Percentiles rank a stretch among this genome's conserved stretches.
Evolutionary conservation across 2,888 invertebrate genomes (phyloP).

Genomic region (Plagodis pulveraria): DNA sequence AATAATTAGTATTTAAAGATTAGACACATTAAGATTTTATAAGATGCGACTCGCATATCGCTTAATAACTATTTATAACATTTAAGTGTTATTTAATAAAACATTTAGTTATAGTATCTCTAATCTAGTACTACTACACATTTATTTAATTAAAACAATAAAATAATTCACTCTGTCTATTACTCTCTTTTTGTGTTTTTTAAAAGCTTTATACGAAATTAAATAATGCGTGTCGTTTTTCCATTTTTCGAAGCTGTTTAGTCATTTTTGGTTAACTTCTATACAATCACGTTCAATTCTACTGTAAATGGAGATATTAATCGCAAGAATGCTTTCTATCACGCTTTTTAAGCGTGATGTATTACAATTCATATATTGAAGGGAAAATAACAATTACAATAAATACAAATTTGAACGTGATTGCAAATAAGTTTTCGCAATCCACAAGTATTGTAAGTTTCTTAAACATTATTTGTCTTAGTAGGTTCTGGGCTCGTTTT

Average conservation of each 20-base stretch:
- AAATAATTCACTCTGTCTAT: conserved; percentile 31
- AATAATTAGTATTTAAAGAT: conserved; percentile 62
- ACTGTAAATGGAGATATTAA: too few species aligned
- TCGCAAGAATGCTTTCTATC: too few species aligned
- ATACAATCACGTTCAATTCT: conserved; percentile 46
- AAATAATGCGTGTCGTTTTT: conserved; percentile 63
- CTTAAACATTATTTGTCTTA: conserved; percentile 30
- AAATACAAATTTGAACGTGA: conserved; percentile 17
- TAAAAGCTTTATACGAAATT: conserved; percentile 57
- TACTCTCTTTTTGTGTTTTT: conserved; percentile 46
- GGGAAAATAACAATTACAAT: background rate
- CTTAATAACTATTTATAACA: conserved; percentile 48
- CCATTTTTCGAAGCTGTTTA: conserved; percentile 68
- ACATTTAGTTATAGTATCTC: conserved; percentile 53
- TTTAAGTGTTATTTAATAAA: conserved; percentile 59
- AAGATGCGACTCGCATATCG: conserved; percentile 48
- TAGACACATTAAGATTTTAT: conserved; percentile 65
- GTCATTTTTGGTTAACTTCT: conserved; percentile 49
- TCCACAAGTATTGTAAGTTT: conserved; percentile 37
- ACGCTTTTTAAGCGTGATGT: too few species aligned
- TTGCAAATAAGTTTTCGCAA: conserved; percentile 31
- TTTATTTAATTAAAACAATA: conserved; percentile 33
- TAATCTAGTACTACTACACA: conserved; percentile 45
- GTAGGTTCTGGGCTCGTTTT: conserved; percentile 37
- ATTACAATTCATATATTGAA: background rate